Evolutionary conservation across 2,113 vertebrate genomes (phyloP), one percentile per base, ranked within the genome.

Genomic region (Misgurnus mizolepis): DNA sequence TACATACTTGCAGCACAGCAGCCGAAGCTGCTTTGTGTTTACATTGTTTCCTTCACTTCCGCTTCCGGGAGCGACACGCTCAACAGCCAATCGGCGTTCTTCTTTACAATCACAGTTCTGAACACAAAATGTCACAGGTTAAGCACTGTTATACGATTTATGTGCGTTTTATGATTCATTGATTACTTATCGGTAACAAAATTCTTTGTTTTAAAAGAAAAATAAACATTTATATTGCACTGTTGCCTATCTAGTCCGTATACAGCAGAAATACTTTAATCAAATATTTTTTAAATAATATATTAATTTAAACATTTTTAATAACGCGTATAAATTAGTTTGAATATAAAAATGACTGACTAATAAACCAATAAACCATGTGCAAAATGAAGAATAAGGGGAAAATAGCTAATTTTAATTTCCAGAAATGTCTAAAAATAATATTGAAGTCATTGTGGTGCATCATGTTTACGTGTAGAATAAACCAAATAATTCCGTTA

Each of bases 31-130:
- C 41, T 15, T 45, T 15, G 3, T 80, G 82, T 71, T 83, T 76
- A 80, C 72, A 83, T 4, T 17, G 41, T 49, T 14, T 14, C 64
- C 9, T 3, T 15, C 40, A 10, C 66, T 80, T 80, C 78, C 82
- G 53, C 71, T 71, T 80, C 71, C 71, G 71, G 18, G 4, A 70
- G 67, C 2, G 27, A 5, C 12, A 3, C 17, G 11, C 15, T 34
- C 71, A 55, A 22, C 50, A 41, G 50, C 10, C 81, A 55, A 47
- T 27, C 64, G 79, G 62, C 10, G 60, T 22, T 1, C 41, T 27
- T 11, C 17, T 15, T 27, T 9, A 41, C 4, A 60, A 6, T 10
- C 8, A 18, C 58, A 27, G 9, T 5, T 2, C 10, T 22, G 6
- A 74, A 74, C 14, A 18, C n/a, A 56, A 69, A 69, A 68, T 9